Conservation (phyloP, 2,113 vertebrate species). For the Hydrolagus affinis region DNA sequence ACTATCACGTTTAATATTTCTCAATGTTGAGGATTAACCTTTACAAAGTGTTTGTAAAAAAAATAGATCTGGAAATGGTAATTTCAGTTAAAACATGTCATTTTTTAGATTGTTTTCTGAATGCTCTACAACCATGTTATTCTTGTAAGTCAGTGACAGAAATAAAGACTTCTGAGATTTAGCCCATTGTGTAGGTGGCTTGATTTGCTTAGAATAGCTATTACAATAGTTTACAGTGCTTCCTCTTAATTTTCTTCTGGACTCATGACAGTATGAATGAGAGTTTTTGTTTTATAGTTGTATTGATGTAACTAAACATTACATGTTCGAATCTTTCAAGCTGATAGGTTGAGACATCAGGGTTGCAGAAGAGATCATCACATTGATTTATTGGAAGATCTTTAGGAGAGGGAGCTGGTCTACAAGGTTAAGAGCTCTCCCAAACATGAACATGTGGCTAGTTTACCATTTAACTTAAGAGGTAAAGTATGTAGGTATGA, state of each 20-base stretch:
- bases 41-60: conserved; percentile 15
- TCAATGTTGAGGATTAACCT: conserved; percentile 13
- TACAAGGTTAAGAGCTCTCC: no score
- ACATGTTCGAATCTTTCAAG: not conserved
- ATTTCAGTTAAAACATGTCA: not conserved
- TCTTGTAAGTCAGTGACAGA: not conserved
- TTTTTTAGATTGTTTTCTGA: no score
- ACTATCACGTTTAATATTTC: conserved; percentile 23
- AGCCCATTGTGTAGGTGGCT: not conserved
- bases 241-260: no score
- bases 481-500: no score
- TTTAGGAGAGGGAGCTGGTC: no score
- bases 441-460: no score
- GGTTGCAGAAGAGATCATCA: not conserved
- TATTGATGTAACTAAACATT: not conserved
- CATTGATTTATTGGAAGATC: not conserved
- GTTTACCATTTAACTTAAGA: no score
- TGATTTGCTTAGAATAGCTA: not conserved
- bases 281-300: not conserved
- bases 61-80: conserved; percentile 4
- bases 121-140: not conserved
- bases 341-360: not conserved
- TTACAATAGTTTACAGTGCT: no score
- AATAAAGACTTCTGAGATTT: not conserved
- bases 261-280: no score